Base-by-base conservation (phyloP, 2,113 vertebrate species). In the Calidris pygmaea region DNA sequence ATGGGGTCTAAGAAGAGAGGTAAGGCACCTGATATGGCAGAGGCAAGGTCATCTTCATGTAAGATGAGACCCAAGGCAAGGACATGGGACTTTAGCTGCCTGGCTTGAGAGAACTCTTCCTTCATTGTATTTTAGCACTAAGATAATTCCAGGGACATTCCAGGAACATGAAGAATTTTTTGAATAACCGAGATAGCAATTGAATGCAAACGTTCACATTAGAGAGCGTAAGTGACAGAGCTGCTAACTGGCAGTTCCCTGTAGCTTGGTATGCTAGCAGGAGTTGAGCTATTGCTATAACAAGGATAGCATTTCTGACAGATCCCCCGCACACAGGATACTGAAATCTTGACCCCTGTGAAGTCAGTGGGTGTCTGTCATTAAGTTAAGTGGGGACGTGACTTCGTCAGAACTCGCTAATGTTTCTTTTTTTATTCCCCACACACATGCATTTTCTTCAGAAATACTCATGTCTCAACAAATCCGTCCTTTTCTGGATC, bases 161-260 rank as follows among this genome's bases (percentile, higher is more conserved):
- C 83, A 62, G 66, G 47, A 82, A 58, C 48, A 66, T 1, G 11
- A 84, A 89, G 84, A 45, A 39, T 73, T 73, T 70, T 62, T 48
- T 82, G 62, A 58, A 48, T 96, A 96, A 85, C 90, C 78, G 95
- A 97, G 96, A 94, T 95, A 96, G 96, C 95, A 96, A 55, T 97
- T 82, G 1, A 73, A 93, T 11, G 32, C 85, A 60, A 66, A 50
- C 35, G 20, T 47, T 95, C 77, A 13, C 74, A 62, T n/a, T 62
- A 60, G 41, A 39, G 75, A 97, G 59, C 1, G 0, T 14, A 60
- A 93, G 73, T 85, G 91, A 95, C 93, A 96, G 95, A 96, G 85
- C 93, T 96, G 96, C 87, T 94, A 97, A 95, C 95, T 85, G 91
- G 89, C 93, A 94, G 89, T 1, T 93, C 91, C 37, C 55, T 0